Conservation (phyloP, 2,888 invertebrate species). For the Prenolepis imparis region DNA sequence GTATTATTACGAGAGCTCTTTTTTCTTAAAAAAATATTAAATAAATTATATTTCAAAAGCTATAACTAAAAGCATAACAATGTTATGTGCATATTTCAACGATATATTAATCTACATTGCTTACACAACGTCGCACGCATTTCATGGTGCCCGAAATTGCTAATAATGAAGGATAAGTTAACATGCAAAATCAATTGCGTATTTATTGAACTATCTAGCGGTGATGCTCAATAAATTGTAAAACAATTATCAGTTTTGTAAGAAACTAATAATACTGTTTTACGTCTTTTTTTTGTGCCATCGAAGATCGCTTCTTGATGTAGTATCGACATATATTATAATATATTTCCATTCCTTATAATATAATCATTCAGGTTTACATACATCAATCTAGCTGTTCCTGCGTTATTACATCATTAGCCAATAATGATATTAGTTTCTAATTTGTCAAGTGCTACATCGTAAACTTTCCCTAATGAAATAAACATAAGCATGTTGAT, state of each 20-base stretch:
- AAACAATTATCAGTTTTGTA: conserved; percentile 28
- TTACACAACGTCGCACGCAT: conserved; percentile 39
- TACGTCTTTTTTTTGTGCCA: neutral
- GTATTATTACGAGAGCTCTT: neutral
- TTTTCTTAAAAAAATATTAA: neutral
- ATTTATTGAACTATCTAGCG: conserved; percentile 47
- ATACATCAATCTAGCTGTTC: neutral
- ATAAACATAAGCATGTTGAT: neutral
- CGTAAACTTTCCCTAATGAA: neutral
- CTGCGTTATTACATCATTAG: neutral
- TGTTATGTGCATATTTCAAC: neutral
- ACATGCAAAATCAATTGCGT: conserved; percentile 51
- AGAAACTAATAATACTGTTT: conserved; percentile 3
- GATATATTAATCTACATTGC: conserved; percentile 14
- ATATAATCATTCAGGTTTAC: neutral
- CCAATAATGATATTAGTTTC: conserved; percentile 8
- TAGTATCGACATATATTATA: neutral
- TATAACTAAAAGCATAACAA: neutral
- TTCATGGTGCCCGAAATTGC: conserved; percentile 42
- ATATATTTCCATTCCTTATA: neutral
- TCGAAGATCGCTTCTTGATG: neutral
- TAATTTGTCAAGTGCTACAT: neutral
- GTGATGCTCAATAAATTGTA: conserved; percentile 36
- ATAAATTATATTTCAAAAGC: neutral
- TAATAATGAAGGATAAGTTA: conserved; percentile 46